These are phyloP conservation scores for Rhagonycha fulva DNA, from an alignment of 2,888 invertebrate species.

Conservation along the genomic window DNA sequence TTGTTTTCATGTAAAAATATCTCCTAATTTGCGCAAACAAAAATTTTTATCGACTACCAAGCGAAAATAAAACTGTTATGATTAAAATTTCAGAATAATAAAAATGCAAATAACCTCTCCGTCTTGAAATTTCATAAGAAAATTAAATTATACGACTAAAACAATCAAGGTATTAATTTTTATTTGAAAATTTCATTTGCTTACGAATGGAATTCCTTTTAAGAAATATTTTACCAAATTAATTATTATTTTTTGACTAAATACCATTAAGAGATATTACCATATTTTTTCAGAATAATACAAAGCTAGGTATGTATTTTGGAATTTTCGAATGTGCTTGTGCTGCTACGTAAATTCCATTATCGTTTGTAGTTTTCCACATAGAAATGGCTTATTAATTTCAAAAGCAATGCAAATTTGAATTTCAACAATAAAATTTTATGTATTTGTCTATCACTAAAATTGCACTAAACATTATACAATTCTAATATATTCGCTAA, in stretches of 20 bases:
- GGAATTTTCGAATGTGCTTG: background rate
- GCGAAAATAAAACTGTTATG: background rate
- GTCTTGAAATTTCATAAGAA: slow-evolving; percentile 22
- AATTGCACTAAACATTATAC: background rate
- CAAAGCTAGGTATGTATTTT: background rate
- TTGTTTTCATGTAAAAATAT: background rate
- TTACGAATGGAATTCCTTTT: background rate
- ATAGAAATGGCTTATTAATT: background rate
- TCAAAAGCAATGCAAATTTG: background rate
- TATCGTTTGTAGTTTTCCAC: background rate
- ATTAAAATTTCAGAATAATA: slow-evolving; percentile 31
- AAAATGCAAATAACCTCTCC: slow-evolving; percentile 38
- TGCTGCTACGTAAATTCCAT: background rate
- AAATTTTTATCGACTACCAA: background rate
- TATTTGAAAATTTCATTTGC: slow-evolving; percentile 37
- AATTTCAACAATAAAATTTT: background rate
- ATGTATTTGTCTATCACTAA: background rate
- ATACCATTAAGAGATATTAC: background rate
- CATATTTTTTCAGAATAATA: background rate
- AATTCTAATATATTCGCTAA: too few relatives aligned
- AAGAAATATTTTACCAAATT: background rate
- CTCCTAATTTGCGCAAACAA: background rate
- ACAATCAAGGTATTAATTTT: slow-evolving; percentile 46
- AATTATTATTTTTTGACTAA: background rate
- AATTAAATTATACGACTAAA: slow-evolving; percentile 45